Evolutionary conservation across 2,113 vertebrate genomes (phyloP).

Genomic region (Mormoops blainvillei): DNA sequence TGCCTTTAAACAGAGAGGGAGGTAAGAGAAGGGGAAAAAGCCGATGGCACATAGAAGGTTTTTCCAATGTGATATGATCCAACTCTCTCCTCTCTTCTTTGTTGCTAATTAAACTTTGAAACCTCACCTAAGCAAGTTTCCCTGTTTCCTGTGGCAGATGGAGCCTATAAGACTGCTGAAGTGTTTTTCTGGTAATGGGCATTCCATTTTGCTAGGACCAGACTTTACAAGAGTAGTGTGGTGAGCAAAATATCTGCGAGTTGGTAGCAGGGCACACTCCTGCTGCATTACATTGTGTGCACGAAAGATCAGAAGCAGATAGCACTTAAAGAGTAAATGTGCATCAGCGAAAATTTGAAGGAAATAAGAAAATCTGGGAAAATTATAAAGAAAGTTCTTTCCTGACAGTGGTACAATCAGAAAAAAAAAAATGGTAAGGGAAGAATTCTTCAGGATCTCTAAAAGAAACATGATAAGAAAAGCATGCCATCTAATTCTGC

Average conservation of each 20-base stretch:
- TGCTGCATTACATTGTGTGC: not conserved
- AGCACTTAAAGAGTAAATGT: constrained; percentile 74
- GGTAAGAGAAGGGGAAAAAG: not conserved
- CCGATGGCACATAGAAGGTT: not conserved
- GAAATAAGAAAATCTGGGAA: constrained; percentile 70
- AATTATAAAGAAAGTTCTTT: constrained; percentile 57
- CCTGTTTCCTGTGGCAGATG: not conserved
- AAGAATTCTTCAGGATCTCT: constrained; percentile 44
- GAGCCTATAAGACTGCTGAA: not conserved
- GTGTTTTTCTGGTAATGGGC: not conserved
- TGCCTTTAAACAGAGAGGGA: not conserved
- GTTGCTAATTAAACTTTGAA: not conserved
- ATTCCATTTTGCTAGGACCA: not conserved
- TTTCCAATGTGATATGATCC: not conserved
- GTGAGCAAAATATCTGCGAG: not conserved
- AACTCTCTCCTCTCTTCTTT: not conserved
- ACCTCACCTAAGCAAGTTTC: not conserved
- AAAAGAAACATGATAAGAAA: not conserved
- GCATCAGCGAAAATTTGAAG: constrained; percentile 49
- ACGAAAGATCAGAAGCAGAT: constrained; percentile 44
- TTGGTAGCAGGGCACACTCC: too few relatives aligned
- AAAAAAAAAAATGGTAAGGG: constrained; percentile 48
- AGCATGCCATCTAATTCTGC: not conserved
- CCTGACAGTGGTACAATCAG: not conserved
- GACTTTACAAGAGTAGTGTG: not conserved